Base-by-base conservation (phyloP, 2,113 vertebrate genomes). In the Campylorhamphus procurvoides region DNA sequence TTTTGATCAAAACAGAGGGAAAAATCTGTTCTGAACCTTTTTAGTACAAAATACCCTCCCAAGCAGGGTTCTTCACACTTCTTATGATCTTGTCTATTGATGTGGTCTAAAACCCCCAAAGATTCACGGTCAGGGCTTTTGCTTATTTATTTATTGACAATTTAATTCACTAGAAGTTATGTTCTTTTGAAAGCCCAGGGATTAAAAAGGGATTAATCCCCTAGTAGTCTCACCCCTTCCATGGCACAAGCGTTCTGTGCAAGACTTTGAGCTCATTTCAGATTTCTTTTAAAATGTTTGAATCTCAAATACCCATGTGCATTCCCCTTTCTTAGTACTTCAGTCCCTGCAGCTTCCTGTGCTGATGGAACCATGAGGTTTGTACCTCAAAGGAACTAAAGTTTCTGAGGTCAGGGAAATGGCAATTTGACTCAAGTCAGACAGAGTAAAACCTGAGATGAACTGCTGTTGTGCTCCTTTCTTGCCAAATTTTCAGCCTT, bases 391-490 rank as follows among this genome's bases (percentile, higher is more conserved):
- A 35, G 20, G 10, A 20, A 35, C 31, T 15, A 1, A 6, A 15
- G 20, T 18, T 14, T 19, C 37, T 49, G 28, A 33, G 18, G 49
- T 35, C 4, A 35, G 20, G 12, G 20, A 85, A 78, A 40, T 7
- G 15, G 24, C 33, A 25, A 2, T 52, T n/a, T 72, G n/a, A 37
- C 53, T 27, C 18, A 59, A 25, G 40, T 75, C 23, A 20, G 18
- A 40, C 22, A 55, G 11, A 19, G 31, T 39, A 58, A 49, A 75
- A 40, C 9, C 31, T 0, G 0, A 17, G 40, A 35, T 3, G 17
- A 60, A 53, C 22, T 59, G 49, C 35, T 40, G 17, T 11, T 0
- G 0, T 10, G 8, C 31, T 79, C 29, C 14, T 39, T 82, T 84
- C 62, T 58, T 80, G 42, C 63, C 58, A 8, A 18, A 24, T 50